Evolutionary conservation across 2,797 vertebrate species (phyloP), one percentile per base, ranked within the genome.

Genomic region (Melanotaenia boesemani): DNA sequence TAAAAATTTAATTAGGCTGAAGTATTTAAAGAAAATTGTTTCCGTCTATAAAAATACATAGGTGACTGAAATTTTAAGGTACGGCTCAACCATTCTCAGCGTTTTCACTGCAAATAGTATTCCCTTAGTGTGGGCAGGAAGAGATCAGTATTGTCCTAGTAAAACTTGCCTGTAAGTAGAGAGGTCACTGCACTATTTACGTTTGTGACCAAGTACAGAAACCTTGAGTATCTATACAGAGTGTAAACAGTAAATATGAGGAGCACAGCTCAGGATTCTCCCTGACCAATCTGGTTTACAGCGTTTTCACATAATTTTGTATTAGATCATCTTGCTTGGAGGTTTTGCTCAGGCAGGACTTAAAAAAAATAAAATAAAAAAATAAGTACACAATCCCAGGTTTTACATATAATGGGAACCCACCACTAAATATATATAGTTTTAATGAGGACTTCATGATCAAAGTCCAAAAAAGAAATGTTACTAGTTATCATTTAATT

Each of bases 401-500:
- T 54, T 54, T 11, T 52, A 52, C n/a, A 10, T 15, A 24, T 4
- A 1, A 24, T 5, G 50, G n/a, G 20, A 22, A 52, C 48, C 48
- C 9, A 8, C 10, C 11, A 15, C 4, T 13, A 15, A 44, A 55
- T 66, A 18, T 46, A 46, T 5, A 5, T 10, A 30, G 60, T 66
- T 18, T 11, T 44, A 4, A 63, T 52, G 10, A 50, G 9, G 61
- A n/a, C 24, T 24, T 28, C n/a, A 6, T 64, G 7, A 56, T 63
- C 6, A 50, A 41, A 64, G 65, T 9, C 70, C 13, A 2, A 10
- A 9, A 54, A 36, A 13, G 18, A 64, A 26, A 12, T n/a, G 22
- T n/a, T 46, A 63, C 5, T 58, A 16, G 64, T 70, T 67, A 66
- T 60, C 28, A 26, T 59, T 8, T 46, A 44, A 8, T 9, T 52